Percentiles rank a stretch among this genome's conserved stretches.
Evolutionary conservation across 2,797 vertebrate species (phyloP).

Genomic region (Gymnoscopelus microlampas): DNA sequence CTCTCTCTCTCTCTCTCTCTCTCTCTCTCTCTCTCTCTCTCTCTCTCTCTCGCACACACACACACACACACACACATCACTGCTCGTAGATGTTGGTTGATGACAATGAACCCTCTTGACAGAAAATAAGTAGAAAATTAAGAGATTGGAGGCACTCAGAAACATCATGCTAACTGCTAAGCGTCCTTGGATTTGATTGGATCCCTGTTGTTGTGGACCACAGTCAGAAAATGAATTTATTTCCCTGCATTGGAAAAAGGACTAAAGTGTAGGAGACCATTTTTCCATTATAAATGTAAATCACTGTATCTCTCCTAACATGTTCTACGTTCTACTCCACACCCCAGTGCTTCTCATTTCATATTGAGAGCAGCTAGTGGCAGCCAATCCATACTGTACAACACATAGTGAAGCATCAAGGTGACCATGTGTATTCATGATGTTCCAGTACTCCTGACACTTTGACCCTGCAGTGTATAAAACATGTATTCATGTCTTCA

Average conservation of each 20-base stretch:
- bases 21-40: slow-evolving; percentile 4
- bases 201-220: slow-evolving; percentile 20
- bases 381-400: slow-evolving; percentile 18
- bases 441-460: slow-evolving; percentile 15
- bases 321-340: no score
- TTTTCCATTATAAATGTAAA: no score
- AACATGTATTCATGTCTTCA: slow-evolving; percentile 38
- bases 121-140: slow-evolving; percentile 22
- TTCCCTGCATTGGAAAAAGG: no score
- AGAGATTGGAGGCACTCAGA: slow-evolving; percentile 32
- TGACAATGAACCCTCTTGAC: slow-evolving; percentile 49
- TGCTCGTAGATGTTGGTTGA: slow-evolving; percentile 20
- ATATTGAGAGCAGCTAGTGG: slow-evolving; percentile 7
- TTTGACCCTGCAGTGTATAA: slow-evolving; percentile 14
- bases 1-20: slow-evolving; percentile 4
- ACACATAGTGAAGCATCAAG: slow-evolving; percentile 16
- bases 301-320: no score
- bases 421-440: slow-evolving; percentile 17
- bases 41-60: not conserved
- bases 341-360: no score
- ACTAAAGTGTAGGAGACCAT: no score
- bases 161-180: slow-evolving; percentile 52
- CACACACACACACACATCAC: not conserved
- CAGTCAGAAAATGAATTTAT: slow-evolving; percentile 19
- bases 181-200: slow-evolving; percentile 52